phyloP scores from a whole-genome alignment of 2,797 vertebrate species.

The Sebastolobus alascanus region DNA sequence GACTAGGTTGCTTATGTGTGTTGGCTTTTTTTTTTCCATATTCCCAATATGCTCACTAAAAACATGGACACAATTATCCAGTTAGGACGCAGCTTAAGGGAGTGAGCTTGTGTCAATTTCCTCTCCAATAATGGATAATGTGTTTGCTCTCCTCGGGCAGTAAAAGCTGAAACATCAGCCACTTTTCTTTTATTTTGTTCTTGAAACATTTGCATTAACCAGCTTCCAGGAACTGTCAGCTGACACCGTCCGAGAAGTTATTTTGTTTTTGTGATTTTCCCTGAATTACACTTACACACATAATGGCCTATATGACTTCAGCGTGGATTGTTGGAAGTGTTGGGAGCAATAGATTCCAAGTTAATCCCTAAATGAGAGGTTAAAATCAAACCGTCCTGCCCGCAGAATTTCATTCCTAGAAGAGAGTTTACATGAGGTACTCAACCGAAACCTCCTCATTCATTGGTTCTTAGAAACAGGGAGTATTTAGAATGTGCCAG shows the following conservation, averaged over 20 bases:
- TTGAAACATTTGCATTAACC: conserved; percentile 20
- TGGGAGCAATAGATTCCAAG: conserved; percentile 30
- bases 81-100: not conserved
- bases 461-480: conserved; percentile 44
- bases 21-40: not conserved
- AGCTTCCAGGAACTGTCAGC: conserved; percentile 42
- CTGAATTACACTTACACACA: not conserved
- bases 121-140: conserved; percentile 1
- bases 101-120: conserved; percentile 3
- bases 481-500: conserved; percentile 8
- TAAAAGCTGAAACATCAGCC: conserved; percentile 29
- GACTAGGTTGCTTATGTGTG: not conserved
- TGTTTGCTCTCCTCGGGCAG: not conserved
- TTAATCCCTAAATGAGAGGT: conserved; percentile 65
- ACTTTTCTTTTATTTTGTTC: conserved; percentile 3
- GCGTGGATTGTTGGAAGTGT: not conserved
- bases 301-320: conserved; percentile 18
- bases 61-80: not conserved
- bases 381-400: conserved; percentile 38
- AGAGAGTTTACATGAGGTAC: conserved; percentile 34
- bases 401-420: conserved; percentile 46
- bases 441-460: conserved; percentile 24
- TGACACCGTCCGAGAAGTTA: not conserved
- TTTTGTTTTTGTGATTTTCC: conserved; percentile 43
- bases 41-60: not conserved